A percentile compares a stretch with the other conserved stretches of the same genome.
These are phyloP conservation scores for Cryptosula pallasiana DNA, from an alignment of 2,888 invertebrate species.

Conservation along the genomic window DNA sequence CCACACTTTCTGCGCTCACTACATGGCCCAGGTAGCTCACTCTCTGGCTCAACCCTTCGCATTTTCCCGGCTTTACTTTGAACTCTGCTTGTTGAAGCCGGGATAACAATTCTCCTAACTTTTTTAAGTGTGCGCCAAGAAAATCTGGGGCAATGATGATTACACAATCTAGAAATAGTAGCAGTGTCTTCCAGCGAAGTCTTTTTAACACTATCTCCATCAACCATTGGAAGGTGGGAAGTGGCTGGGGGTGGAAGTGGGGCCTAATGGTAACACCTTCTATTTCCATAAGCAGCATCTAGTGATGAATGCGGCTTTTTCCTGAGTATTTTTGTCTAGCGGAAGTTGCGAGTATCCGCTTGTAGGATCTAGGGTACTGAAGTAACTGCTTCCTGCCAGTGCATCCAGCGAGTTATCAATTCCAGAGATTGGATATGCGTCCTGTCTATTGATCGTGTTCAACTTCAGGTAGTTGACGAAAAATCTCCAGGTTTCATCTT, in stretches of 20 bases:
- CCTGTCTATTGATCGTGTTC: conserved; percentile 17
- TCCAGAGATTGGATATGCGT: conserved; percentile 25
- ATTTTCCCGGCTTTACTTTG: background rate
- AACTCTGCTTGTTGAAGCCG: background rate
- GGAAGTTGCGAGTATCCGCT: conserved; percentile 24
- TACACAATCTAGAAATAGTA: background rate
- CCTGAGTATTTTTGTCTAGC: background rate
- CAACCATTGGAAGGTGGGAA: background rate
- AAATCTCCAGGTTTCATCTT: conserved; percentile 5
- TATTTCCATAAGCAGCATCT: conserved; percentile 4
- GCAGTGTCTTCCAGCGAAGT: background rate
- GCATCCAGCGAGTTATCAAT: conserved; percentile 24
- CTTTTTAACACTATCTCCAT: background rate
- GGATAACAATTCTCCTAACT: background rate
- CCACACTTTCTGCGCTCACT: background rate
- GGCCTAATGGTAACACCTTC: background rate
- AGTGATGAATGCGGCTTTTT: conserved; percentile 25
- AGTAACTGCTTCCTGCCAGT: conserved; percentile 16
- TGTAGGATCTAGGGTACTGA: background rate
- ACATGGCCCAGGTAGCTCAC: background rate
- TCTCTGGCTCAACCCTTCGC: background rate
- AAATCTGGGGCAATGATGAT: background rate
- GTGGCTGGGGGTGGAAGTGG: background rate
- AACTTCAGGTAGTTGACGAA: conserved; percentile 19
- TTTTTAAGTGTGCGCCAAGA: background rate